Conservation (phyloP, 2,888 invertebrate species). For the Stenurella melanura region DNA sequence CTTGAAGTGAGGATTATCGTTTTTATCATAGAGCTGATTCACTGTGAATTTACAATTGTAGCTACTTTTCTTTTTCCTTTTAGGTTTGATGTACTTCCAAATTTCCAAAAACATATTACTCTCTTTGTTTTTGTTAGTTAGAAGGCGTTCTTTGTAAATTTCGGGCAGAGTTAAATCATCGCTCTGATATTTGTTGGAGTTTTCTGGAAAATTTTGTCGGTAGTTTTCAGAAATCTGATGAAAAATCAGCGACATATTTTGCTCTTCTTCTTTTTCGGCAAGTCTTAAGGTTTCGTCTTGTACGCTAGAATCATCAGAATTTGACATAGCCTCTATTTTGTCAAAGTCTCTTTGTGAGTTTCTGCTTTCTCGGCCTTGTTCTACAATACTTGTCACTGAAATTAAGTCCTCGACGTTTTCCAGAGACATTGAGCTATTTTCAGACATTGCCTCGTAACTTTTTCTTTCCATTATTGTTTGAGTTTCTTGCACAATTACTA, state of each 20-base stretch:
- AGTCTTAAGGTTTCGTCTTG: constrained; percentile 8
- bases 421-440: constrained; percentile 65
- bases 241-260: constrained; percentile 61
- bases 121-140: constrained; percentile 52
- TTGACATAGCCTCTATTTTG: constrained; percentile 39
- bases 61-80: constrained; percentile 52
- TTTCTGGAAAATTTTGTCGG: constrained; percentile 67
- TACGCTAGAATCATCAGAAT: constrained; percentile 28
- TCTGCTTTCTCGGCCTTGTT: constrained; percentile 42
- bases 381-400: constrained; percentile 58
- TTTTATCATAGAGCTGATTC: constrained; percentile 61
- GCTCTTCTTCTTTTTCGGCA: constrained; percentile 19
- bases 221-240: constrained; percentile 68
- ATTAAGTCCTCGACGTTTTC: constrained; percentile 69
- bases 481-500: constrained; percentile 29
- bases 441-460: constrained; percentile 54
- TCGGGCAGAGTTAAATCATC: constrained; percentile 60
- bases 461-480: constrained; percentile 44
- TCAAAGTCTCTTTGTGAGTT: constrained; percentile 41
- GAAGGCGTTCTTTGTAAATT: constrained; percentile 66
- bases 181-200: constrained; percentile 43
- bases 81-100: constrained; percentile 61
- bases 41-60: constrained; percentile 63
- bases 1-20: constrained; percentile 14
- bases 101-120: constrained; percentile 54